Evolutionary conservation across 2,888 invertebrate genomes (phyloP), one percentile per base, ranked within the genome.

Genomic region (Altica lythri): DNA sequence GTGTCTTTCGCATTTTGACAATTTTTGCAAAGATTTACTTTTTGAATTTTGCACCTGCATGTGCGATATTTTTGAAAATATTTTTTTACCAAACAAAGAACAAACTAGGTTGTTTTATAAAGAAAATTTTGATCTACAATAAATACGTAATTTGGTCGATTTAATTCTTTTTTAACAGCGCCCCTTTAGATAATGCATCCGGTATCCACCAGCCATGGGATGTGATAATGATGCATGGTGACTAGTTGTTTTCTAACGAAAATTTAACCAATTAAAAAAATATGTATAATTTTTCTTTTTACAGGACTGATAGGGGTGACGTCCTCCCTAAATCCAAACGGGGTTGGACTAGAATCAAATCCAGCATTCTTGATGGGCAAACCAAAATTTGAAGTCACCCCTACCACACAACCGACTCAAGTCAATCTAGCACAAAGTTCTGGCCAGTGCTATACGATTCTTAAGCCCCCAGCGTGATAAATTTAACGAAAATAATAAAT

Each of bases 251-350:
- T 13, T 22, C 32, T 14, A n/a, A n/a, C n/a, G n/a, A n/a, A n/a
- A n/a, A n/a, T n/a, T n/a, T n/a, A n/a, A n/a, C n/a, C n/a, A n/a
- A n/a, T n/a, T n/a, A n/a, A n/a, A n/a, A n/a, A n/a, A 32, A 4
- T 32, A 4, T 38, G 10, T 22, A 19, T 6, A 18, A 27, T 9
- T 4, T 30, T 53, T 35, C 1, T 9, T 42, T 42, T 55, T 61
- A 16, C 60, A 68, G 68, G 68, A 59, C 58, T 70, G 65, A 59
- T 69, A 62, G 85, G 85, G 69, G 77, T 86, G 66, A 80, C 85
- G 53, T 81, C 85, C 58, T 83, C 83, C 59, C 78, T 87, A 58
- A 82, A 85, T 61, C 85, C 86, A 50, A 86, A 85, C 73, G 86
- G 86, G 53, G 78, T 79, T 59, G 79, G 79, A 60, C 79, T 85